A percentile compares a stretch with the other conserved stretches of the same genome.
Conservation (phyloP, 2,797 vertebrate genomes). For the Platyrinchus mystaceus region DNA sequence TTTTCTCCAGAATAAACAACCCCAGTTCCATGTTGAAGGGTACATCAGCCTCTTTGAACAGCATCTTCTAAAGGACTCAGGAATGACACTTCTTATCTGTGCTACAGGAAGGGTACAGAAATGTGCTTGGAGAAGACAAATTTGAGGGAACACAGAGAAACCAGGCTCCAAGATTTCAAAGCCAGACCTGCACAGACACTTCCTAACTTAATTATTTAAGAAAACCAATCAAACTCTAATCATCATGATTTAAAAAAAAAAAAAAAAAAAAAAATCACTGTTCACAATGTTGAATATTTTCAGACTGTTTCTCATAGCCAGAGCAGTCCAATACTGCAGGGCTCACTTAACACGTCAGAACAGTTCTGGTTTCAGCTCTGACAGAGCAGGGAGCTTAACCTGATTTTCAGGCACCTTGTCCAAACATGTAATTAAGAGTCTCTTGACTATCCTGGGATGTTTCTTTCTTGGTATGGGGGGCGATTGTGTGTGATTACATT, state of each 20-base stretch:
- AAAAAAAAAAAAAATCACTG: too few relatives aligned
- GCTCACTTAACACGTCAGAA: background rate
- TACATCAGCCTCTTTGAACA: background rate
- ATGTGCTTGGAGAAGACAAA: background rate
- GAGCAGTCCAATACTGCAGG: background rate
- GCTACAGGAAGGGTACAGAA: background rate
- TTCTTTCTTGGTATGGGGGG: background rate
- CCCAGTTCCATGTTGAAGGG: background rate
- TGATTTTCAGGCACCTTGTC: background rate
- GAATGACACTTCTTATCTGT: background rate
- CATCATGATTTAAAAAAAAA: too few relatives aligned
- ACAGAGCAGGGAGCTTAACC: background rate
- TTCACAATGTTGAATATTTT: background rate
- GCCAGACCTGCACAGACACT: rapidly evolving
- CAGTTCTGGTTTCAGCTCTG: background rate
- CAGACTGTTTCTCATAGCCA: background rate
- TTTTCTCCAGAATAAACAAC: background rate
- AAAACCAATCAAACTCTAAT: background rate
- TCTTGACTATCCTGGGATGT: background rate
- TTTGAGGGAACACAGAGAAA: background rate
- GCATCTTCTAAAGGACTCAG: background rate
- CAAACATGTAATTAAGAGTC: background rate
- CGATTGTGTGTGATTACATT: background rate
- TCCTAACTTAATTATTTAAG: background rate
- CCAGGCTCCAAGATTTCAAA: background rate